Evolutionary conservation across 2,797 vertebrate genomes (phyloP).

Genomic region (Phalanger gymnotis): DNA sequence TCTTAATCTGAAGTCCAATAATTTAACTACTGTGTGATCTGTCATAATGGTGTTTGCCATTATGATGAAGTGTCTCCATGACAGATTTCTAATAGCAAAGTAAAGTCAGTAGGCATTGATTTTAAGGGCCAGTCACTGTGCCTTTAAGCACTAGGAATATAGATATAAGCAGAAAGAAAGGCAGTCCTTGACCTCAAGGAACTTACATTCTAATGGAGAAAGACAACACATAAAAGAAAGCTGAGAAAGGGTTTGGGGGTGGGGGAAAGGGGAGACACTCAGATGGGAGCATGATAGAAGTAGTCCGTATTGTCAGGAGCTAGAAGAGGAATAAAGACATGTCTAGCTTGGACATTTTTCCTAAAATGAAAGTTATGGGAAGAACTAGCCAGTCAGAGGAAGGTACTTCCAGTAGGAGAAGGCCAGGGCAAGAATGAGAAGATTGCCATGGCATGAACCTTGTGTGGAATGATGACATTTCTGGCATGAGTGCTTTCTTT

Average conservation of each 20-base stretch:
- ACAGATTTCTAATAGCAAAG: neutral
- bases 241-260: neutral
- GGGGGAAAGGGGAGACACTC: too few species aligned
- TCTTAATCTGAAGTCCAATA: neutral
- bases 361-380: neutral
- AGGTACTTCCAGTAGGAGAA: neutral
- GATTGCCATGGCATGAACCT: neutral
- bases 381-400: neutral
- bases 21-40: neutral
- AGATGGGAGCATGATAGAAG: too few species aligned
- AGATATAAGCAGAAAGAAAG: neutral
- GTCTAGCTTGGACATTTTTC: neutral
- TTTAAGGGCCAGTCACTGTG: neutral
- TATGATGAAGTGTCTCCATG: neutral
- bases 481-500: neutral
- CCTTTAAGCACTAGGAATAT: neutral
- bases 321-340: neutral
- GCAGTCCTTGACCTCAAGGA: neutral
- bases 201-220: neutral
- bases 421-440: neutral
- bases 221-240: neutral
- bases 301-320: neutral
- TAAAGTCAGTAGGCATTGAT: neutral
- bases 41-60: too few species aligned
- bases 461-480: neutral